A percentile compares a stretch with the other conserved stretches of the same genome.
These are phyloP conservation scores for Poecilobothrus nobilitatus DNA, from an alignment of 2,888 invertebrate genomes.

Conservation along the genomic window DNA sequence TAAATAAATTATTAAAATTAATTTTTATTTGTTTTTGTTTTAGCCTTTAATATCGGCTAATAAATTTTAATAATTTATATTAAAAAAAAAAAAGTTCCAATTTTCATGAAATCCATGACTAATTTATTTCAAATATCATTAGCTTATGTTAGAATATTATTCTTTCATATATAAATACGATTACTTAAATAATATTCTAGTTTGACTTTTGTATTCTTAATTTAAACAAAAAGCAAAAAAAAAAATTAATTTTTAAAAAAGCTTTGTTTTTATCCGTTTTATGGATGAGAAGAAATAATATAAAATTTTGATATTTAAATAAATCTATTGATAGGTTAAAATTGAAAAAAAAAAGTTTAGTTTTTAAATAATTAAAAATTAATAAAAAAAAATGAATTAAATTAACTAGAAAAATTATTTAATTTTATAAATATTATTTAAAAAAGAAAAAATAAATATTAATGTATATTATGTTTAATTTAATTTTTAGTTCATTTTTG, in stretches of 20 bases:
- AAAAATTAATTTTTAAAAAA: constrained; percentile 11
- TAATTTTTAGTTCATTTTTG: not conserved
- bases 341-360: not conserved
- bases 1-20: no score
- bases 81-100: no score
- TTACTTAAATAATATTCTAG: not conserved
- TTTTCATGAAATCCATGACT: no score
- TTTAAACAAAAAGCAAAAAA: no score
- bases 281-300: constrained; percentile 18
- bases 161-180: not conserved
- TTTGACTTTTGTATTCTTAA: not conserved
- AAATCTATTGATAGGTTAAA: not conserved
- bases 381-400: not conserved
- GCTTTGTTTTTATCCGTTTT: constrained; percentile 23
- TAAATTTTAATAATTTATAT: no score
- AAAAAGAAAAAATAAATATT: not conserved
- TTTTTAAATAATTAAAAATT: not conserved
- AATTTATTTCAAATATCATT: no score
- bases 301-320: constrained; percentile 1
- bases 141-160: no score
- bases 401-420: not conserved
- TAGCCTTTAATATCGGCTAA: no score
- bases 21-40: no score
- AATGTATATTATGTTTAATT: not conserved
- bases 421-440: not conserved